Evolutionary conservation across 2,888 invertebrate genomes (phyloP).

Genomic region (Dynastes tityus): DNA sequence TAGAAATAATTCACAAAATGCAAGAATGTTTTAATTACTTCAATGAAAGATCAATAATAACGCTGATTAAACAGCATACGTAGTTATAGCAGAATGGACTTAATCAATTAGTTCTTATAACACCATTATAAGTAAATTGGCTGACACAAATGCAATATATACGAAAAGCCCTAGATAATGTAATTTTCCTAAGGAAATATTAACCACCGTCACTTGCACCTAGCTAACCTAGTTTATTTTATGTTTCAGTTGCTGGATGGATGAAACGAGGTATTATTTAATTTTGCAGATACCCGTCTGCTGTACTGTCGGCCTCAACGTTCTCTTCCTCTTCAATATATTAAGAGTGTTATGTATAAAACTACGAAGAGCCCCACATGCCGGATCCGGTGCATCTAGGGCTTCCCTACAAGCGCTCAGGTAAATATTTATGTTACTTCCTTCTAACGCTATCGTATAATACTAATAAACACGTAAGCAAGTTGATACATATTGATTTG

Average conservation of each 20-base stretch:
- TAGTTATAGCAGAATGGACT: too few relatives aligned
- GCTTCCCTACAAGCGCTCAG: slow-evolving; percentile 85
- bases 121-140: neutral
- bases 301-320: slow-evolving; percentile 85
- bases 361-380: slow-evolving; percentile 82
- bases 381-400: slow-evolving; percentile 76
- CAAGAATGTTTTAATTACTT: neutral
- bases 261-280: slow-evolving; percentile 78
- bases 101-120: neutral
- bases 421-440: slow-evolving; percentile 66
- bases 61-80: neutral
- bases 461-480: neutral
- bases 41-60: neutral
- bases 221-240: slow-evolving; percentile 38
- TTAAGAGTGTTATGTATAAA: slow-evolving; percentile 89
- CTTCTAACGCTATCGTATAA: neutral
- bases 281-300: slow-evolving; percentile 86
- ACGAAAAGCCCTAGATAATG: neutral
- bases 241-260: slow-evolving; percentile 70
- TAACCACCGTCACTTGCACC: slow-evolving; percentile 9
- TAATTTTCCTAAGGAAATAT: slow-evolving; percentile 37
- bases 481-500: neutral
- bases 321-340: slow-evolving; percentile 91
- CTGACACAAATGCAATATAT: slow-evolving; percentile 6
- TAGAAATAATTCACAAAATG: too few relatives aligned